Evolutionary conservation across 1,140 invertebrate species (phyloP).

Genomic region (Drosophila dunni): DNA sequence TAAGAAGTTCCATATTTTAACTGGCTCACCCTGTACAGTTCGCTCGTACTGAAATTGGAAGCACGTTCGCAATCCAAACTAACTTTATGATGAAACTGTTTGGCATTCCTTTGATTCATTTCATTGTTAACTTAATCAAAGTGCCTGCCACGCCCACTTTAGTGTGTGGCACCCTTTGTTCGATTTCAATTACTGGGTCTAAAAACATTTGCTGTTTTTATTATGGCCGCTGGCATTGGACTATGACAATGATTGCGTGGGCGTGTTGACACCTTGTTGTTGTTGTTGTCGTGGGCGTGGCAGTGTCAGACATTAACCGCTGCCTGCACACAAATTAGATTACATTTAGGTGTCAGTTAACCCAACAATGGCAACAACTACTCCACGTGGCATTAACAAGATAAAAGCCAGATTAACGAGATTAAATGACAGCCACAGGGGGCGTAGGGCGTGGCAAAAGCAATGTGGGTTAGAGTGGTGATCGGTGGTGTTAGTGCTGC

Average conservation of each 20-base stretch:
- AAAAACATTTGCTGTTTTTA: constrained; percentile 1
- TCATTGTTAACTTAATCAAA: too few species aligned
- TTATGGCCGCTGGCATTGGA: constrained; percentile 23
- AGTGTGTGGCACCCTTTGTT: too few species aligned
- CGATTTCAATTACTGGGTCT: too few species aligned
- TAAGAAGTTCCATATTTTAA: too few species aligned
- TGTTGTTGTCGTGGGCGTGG: background rate
- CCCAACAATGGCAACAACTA: constrained; percentile 2
- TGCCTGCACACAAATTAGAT: constrained; percentile 72
- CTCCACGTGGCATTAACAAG: constrained; percentile 57
- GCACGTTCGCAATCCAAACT: too few species aligned
- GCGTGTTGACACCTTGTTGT: background rate
- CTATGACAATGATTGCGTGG: constrained; percentile 47
- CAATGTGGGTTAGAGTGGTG: background rate
- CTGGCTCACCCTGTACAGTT: too few species aligned
- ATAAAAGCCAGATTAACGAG: constrained; percentile 78
- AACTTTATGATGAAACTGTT: too few species aligned
- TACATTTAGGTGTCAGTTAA: constrained; percentile 34
- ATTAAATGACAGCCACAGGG: constrained; percentile 62
- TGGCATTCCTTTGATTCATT: too few species aligned
- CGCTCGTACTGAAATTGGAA: too few species aligned
- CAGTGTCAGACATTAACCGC: constrained; percentile 45
- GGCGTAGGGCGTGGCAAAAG: background rate
- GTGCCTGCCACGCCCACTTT: too few species aligned
- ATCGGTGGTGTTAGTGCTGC: constrained; percentile 28